These are phyloP conservation scores for Dendrocopos noguchii DNA, from an alignment of 2,113 vertebrate species.

Conservation along the genomic window DNA sequence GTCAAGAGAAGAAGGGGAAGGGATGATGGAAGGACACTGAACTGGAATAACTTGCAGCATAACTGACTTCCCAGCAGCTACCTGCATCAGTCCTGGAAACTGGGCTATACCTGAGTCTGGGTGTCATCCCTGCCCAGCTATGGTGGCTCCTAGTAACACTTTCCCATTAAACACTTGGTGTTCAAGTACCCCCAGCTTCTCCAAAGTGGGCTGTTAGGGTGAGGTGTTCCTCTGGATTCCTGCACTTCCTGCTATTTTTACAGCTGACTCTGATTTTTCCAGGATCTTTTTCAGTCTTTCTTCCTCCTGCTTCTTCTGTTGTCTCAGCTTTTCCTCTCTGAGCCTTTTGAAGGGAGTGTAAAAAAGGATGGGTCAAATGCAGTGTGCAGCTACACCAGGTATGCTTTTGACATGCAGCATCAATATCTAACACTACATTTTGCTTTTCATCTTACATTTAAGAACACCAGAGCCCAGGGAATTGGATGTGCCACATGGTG, in stretches of 20 bases:
- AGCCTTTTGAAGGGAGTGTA: conserved; percentile 69
- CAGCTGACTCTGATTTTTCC: conserved; percentile 79
- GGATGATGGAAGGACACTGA: neutral
- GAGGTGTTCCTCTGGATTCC: neutral
- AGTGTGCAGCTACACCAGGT: neutral
- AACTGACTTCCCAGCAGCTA: neutral
- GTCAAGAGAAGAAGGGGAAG: neutral
- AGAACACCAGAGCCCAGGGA: neutral
- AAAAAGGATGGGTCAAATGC: neutral
- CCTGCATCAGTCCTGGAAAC: neutral
- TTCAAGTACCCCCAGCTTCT: neutral
- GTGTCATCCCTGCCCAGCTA: neutral
- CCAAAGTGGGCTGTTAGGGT: neutral
- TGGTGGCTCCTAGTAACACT: neutral
- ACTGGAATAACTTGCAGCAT: neutral
- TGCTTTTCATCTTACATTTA: neutral
- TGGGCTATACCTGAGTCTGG: neutral
- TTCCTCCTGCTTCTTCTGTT: conserved; percentile 81
- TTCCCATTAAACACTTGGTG: neutral
- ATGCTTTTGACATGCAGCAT: neutral
- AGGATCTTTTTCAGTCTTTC: conserved; percentile 80
- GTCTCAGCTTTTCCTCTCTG: conserved; percentile 82
- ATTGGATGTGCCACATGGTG: no score
- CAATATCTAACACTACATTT: neutral
- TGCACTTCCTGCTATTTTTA: conserved; percentile 75